These are phyloP conservation scores for Adelosebastes latens DNA, from an alignment of 2,797 vertebrate genomes.

Conservation along the genomic window DNA sequence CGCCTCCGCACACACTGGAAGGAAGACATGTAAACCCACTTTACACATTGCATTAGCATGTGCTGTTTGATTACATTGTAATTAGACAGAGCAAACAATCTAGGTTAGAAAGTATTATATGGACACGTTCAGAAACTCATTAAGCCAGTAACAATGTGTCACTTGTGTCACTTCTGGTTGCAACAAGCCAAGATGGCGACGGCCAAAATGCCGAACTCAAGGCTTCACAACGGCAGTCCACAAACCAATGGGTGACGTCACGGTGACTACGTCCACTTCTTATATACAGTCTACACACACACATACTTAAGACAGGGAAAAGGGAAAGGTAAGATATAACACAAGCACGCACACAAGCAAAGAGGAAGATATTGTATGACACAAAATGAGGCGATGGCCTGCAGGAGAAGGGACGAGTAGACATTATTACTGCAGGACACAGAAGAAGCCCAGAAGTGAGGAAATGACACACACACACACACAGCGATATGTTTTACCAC, in stretches of 20 bases:
- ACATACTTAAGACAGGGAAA: too few relatives aligned
- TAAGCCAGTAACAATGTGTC: background rate
- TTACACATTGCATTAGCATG: background rate
- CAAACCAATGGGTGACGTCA: background rate
- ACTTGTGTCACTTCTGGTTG: too few relatives aligned
- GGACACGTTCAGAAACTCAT: background rate
- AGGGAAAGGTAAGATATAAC: background rate
- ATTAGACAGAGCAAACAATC: background rate
- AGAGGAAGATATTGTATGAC: slow-evolving; percentile 12
- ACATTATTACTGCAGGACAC: slow-evolving; percentile 13
- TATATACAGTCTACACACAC: background rate
- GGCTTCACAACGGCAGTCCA: background rate
- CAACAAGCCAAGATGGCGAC: background rate
- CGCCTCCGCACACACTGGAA: slow-evolving; percentile 94
- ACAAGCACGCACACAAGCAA: background rate
- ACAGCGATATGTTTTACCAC: slow-evolving; percentile 29
- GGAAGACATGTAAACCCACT: background rate
- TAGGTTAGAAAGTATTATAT: background rate
- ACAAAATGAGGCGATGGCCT: slow-evolving; percentile 13
- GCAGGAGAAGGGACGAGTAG: slow-evolving; percentile 16
- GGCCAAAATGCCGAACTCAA: background rate
- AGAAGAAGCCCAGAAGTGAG: slow-evolving; percentile 36
- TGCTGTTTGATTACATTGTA: background rate
- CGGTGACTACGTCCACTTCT: background rate
- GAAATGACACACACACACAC: slow-evolving; percentile 32